Conservation (phyloP, 2,113 vertebrate genomes). For the Boulengeromyrus knoepffleri region DNA sequence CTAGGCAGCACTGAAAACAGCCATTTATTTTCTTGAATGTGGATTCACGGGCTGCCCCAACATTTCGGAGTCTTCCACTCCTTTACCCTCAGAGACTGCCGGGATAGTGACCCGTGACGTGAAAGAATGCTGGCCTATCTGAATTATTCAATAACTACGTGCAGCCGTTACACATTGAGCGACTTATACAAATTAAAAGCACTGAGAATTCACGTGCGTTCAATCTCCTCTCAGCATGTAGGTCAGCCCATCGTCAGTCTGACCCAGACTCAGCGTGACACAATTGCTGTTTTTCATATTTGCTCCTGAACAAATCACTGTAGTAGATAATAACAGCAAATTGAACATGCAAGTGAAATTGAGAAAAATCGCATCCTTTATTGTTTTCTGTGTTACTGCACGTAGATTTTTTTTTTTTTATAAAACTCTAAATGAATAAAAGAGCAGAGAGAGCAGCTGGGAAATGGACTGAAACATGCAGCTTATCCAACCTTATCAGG, state of each 20-base stretch:
- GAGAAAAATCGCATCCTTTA: not conserved
- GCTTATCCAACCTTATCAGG: not conserved
- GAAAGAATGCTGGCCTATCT: not conserved
- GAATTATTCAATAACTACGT: not conserved
- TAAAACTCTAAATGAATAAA: not conserved
- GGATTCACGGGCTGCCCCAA: not conserved
- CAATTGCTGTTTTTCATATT: not conserved
- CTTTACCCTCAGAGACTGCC: not conserved
- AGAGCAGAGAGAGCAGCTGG: not conserved
- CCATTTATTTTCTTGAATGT: not conserved
- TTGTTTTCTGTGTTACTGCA: not conserved
- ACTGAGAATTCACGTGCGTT: not conserved
- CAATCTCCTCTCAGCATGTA: not conserved
- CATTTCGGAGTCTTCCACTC: not conserved
- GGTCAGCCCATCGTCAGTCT: not conserved
- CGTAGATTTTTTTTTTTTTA: not conserved
- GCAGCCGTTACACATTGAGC: not conserved
- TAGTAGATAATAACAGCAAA: not conserved
- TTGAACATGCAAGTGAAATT: not conserved
- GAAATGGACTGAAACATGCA: not conserved
- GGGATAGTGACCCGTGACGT: not conserved
- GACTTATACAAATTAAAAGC: not conserved
- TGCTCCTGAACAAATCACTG: not conserved
- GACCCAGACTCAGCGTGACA: not conserved
- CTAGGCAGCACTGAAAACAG: not conserved